Evolutionary conservation across 2,797 vertebrate genomes (phyloP), one percentile per base, ranked within the genome.

Genomic region (Enteromius viviparus): DNA sequence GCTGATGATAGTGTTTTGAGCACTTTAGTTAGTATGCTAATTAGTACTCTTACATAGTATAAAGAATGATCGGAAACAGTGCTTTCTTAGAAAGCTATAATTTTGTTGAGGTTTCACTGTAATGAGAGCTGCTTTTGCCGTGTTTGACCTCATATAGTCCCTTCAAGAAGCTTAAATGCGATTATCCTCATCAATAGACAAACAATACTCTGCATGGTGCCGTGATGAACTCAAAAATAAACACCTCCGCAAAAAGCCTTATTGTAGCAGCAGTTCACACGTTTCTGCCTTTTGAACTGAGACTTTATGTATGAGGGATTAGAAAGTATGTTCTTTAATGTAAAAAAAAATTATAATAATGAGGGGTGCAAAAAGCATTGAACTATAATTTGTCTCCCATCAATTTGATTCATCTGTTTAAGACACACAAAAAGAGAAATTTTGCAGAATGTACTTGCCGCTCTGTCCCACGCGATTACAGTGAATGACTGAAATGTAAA

Each of bases 161-260:
- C 49, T 76, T 42, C 49, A 77, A 77, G 51, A 47, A 65, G 23
- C 72, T 83, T 83, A 34, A 45, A 58, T 58, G 37, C 0, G 74
- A 76, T 77, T 69, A 77, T 77, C 45, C 64, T 69, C 11, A 34
- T 69, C 23, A 58, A 68, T 42, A 70, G 32, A 76, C 71, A 82
- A 77, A 60, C 51, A 82, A 51, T 82, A 4, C 29, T 40, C 42
- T 45, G 68, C 15, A 70, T 2, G 7, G 23, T 14, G 58, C 42
- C 10, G 45, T 15, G 19, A 42, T 12, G 11, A 72, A 34, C 17
- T 55, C n/a, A 29, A 29, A 53, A 82, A 75, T 75, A 53, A 60
- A 74, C 15, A 40, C 14, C 3, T 51, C 9, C 14, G 42, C 29
- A 12, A 82, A 60, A 74, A 21, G 11, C 7, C 19, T n/a, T 32